Evolutionary conservation across 2,888 invertebrate genomes (phyloP).

Genomic region (Pyrrhosoma nymphula): DNA sequence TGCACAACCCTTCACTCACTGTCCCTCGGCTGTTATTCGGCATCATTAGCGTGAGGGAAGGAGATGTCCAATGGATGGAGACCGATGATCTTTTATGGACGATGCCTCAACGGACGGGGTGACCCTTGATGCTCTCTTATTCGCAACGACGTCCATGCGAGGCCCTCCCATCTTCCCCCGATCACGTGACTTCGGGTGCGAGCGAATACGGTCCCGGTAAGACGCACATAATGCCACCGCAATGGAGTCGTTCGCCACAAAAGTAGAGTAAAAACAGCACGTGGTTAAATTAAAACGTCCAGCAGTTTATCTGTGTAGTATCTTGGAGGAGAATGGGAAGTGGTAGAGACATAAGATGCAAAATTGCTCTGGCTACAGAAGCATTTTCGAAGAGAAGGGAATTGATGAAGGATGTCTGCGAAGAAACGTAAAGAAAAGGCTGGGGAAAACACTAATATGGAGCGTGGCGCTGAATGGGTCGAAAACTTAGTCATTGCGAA

Average conservation of each 20-base stretch:
- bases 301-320: no score
- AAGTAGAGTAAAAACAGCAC: background rate
- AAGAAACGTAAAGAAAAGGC: no score
- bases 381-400: no score
- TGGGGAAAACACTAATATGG: no score
- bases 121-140: background rate
- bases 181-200: conserved; percentile 21
- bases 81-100: background rate
- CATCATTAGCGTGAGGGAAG: background rate
- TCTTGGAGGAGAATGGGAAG: no score
- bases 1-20: background rate
- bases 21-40: conserved; percentile 21
- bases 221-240: background rate
- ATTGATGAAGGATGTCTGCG: no score
- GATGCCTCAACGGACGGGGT: background rate
- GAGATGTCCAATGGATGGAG: background rate
- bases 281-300: no score
- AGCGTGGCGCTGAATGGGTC: no score
- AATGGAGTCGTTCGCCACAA: background rate
- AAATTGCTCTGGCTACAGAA: no score
- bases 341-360: no score
- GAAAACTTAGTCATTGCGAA: no score
- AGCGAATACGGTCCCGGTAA: background rate
- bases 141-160: background rate
- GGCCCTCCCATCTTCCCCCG: background rate